phyloP scores from a whole-genome alignment of 2,113 vertebrate species.

The Cryptotis parvus region DNA sequence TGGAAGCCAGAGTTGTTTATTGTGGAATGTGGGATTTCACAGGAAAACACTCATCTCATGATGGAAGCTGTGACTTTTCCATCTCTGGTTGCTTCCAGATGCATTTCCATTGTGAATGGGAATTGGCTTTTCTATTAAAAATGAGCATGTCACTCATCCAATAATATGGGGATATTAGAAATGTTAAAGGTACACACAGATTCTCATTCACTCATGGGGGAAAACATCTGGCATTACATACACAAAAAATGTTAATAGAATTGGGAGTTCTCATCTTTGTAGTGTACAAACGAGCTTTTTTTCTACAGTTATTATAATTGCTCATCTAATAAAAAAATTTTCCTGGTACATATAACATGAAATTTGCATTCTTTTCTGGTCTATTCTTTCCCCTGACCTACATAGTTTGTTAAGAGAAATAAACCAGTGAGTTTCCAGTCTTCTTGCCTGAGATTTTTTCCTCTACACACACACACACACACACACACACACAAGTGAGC shows the following conservation, averaged over 20 bases:
- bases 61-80: not conserved
- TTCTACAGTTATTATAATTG: not conserved
- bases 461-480: not conserved
- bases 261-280: not conserved
- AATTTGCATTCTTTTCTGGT: slow-evolving; percentile 28
- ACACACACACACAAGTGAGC: not conserved
- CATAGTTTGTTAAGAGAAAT: not conserved
- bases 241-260: slow-evolving; percentile 41
- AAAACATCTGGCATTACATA: not conserved
- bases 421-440: not conserved
- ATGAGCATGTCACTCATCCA: slow-evolving; percentile 15
- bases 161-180: not conserved
- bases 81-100: not conserved
- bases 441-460: slow-evolving; percentile 2
- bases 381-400: slow-evolving; percentile 9
- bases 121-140: slow-evolving; percentile 38
- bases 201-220: not conserved
- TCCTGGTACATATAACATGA: not conserved
- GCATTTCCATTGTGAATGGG: slow-evolving; percentile 36
- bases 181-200: not conserved
- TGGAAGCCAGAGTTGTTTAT: not conserved
- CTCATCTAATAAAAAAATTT: slow-evolving; percentile 7
- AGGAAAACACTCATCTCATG: not conserved
- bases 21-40: not conserved
- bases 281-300: not conserved